phyloP scores from a whole-genome alignment of 1,140 invertebrate species.

The Drosophila melanica region DNA sequence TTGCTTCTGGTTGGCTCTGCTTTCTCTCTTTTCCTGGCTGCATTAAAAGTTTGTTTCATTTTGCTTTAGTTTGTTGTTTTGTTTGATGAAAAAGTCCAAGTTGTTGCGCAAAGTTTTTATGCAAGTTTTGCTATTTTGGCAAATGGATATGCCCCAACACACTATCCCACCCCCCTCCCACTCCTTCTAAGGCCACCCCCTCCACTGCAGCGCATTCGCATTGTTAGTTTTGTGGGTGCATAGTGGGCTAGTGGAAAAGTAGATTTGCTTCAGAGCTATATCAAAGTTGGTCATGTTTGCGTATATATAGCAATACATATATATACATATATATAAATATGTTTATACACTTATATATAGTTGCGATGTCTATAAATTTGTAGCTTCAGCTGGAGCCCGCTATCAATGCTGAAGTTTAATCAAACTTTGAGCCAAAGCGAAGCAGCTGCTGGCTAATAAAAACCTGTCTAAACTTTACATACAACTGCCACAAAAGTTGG shows the following conservation, averaged over 20 bases:
- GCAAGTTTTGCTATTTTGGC: constrained; percentile 82
- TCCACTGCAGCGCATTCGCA: not conserved
- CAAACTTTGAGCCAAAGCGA: constrained; percentile 58
- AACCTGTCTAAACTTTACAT: constrained; percentile 36
- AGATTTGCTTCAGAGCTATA: constrained; percentile 35
- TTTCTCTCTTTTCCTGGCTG: constrained; percentile 28
- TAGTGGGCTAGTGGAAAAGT: not conserved
- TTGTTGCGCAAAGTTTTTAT: constrained; percentile 82
- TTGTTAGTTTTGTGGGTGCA: constrained; percentile 36
- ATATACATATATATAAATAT: too few species aligned
- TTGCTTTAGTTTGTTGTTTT: constrained; percentile 63
- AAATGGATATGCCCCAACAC: constrained; percentile 69
- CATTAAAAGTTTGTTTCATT: constrained; percentile 82
- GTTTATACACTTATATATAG: not conserved
- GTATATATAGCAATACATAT: constrained; percentile 1
- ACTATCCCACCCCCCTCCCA: not conserved
- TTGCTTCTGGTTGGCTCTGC: constrained; percentile 42
- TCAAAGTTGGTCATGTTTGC: constrained; percentile 55
- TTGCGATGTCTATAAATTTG: constrained; percentile 35
- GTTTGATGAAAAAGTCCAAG: constrained; percentile 82
- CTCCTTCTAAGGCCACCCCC: not conserved
- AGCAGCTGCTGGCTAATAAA: constrained; percentile 43
- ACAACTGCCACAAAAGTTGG: constrained; percentile 37
- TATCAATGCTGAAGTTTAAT: constrained; percentile 73
- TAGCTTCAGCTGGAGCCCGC: constrained; percentile 30